Percentiles rank a stretch among this genome's conserved stretches.
These are phyloP conservation scores for Epinephelus coioides DNA, from an alignment of 2,797 vertebrate species.

Conservation along the genomic window DNA sequence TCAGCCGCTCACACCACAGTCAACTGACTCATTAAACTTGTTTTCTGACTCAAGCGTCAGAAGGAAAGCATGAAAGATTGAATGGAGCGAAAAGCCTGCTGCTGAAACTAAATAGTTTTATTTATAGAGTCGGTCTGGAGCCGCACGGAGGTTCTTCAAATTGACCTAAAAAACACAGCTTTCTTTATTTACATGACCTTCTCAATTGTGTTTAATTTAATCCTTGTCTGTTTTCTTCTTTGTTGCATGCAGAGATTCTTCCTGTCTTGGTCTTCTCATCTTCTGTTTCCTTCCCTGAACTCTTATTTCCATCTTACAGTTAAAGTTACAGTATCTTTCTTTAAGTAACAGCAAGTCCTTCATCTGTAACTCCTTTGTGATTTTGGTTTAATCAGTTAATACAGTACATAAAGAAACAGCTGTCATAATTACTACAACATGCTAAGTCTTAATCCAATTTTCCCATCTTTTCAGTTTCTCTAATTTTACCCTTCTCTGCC, in stretches of 20 bases:
- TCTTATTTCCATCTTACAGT: not conserved
- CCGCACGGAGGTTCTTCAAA: conserved; percentile 13
- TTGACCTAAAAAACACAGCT: conserved; percentile 17
- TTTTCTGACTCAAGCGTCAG: conserved; percentile 38
- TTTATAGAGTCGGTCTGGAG: conserved; percentile 40
- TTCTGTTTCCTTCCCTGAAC: not conserved
- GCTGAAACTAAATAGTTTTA: conserved; percentile 48
- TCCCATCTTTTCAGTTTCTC: too few species aligned
- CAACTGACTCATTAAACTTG: conserved; percentile 40
- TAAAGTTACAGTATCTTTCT: not conserved
- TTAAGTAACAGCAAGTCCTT: conserved; percentile 10
- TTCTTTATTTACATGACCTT: conserved; percentile 19
- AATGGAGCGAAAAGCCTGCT: conserved; percentile 42
- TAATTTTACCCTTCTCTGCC: too few species aligned
- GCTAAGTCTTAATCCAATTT: too few species aligned
- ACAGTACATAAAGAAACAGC: not conserved
- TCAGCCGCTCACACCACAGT: not conserved
- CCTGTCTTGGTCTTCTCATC: not conserved
- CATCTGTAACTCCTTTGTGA: not conserved
- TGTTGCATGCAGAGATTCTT: not conserved
- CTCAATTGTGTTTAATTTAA: conserved; percentile 8
- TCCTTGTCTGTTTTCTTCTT: not conserved
- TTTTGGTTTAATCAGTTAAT: not conserved
- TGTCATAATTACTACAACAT: not conserved
- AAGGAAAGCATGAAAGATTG: conserved; percentile 46